Evolutionary conservation across 2,113 vertebrate species (phyloP), one percentile per base, ranked within the genome.

Genomic region (Polyodon spathula): DNA sequence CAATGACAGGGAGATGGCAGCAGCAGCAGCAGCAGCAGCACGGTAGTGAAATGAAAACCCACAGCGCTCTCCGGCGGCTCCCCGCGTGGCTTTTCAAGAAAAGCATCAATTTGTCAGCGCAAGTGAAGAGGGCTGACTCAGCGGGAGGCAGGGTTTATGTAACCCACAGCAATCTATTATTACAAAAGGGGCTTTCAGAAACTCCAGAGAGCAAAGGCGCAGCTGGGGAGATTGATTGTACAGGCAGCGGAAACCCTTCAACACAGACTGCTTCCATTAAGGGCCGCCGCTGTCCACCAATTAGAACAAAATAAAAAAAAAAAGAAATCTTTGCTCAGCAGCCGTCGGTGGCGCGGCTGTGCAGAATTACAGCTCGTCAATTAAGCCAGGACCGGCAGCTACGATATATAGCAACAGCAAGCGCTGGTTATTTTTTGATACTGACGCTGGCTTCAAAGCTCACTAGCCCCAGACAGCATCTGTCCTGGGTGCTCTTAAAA

Each of bases 311-410:
- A 54, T 41, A 56, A 40, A 12, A 5, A 12, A 38, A 6, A 37
- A 51, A 39, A 78, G 83, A 84, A 87, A 86, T 89, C 84, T 85
- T 87, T 88, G 87, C 83, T 86, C 82, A 84, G 88, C 81, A 86
- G 84, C 83, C 77, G 77, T 86, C 86, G 5, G 44, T 42, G 39
- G 10, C 56, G 27, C 50, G 10, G 27, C 48, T 41, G n/a, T 40
- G 60, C 11, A 16, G 62, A 59, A 59, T 59, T 59, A 59, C 58
- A 46, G 42, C 55, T 52, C 37, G 27, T 55, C 62, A 63, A 51
- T 63, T 63, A 63, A 58, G 48, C 42, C 56, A 41, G 15, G 48
- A 42, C 15, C 43, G 17, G 54, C 42, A 48, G 53, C 12, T 40
- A n/a, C 7, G 11, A 38, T 12, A 8, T 41, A 51, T 15, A 43